A percentile compares a stretch with the other conserved stretches of the same genome.
Evolutionary conservation across 2,113 vertebrate genomes (phyloP).

Genomic region (Sisor rabdophorus): DNA sequence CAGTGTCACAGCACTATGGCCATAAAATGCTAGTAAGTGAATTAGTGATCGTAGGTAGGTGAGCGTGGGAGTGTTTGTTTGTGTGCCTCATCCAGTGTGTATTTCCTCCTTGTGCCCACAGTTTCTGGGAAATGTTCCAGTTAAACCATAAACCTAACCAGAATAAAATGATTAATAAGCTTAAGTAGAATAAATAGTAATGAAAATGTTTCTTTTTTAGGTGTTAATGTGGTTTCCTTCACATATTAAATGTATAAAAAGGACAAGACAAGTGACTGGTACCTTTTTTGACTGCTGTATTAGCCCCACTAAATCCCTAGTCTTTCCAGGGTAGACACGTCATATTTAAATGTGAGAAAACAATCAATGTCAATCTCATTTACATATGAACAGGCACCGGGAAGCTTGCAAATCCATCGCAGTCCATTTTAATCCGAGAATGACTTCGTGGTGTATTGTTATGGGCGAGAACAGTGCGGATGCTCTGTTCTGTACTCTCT

Average conservation of each 20-base stretch:
- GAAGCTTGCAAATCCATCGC: conserved; percentile 64
- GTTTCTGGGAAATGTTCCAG: background rate
- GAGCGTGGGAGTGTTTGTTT: background rate
- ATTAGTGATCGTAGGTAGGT: background rate
- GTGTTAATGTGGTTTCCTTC: conserved; percentile 12
- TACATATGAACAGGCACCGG: conserved; percentile 69
- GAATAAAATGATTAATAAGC: background rate
- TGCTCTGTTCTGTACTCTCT: conserved; percentile 34
- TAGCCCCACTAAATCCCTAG: conserved; percentile 37
- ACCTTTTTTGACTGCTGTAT: conserved; percentile 20
- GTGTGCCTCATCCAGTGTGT: background rate
- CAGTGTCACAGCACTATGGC: background rate
- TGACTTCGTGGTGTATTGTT: conserved; percentile 72
- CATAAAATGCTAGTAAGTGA: background rate
- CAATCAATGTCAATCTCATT: conserved; percentile 69
- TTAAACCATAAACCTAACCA: background rate
- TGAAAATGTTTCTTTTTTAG: conserved; percentile 6
- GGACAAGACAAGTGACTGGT: conserved; percentile 14
- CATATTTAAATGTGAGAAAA: conserved; percentile 76
- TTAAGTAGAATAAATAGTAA: background rate
- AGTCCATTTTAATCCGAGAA: conserved; percentile 65
- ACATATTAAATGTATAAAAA: conserved; percentile 4
- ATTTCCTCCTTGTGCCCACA: background rate
- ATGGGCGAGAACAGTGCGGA: conserved; percentile 58
- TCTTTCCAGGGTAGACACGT: conserved; percentile 44